Evolutionary conservation across 2,888 invertebrate species (phyloP).

Genomic region (Helobdella robusta): DNA sequence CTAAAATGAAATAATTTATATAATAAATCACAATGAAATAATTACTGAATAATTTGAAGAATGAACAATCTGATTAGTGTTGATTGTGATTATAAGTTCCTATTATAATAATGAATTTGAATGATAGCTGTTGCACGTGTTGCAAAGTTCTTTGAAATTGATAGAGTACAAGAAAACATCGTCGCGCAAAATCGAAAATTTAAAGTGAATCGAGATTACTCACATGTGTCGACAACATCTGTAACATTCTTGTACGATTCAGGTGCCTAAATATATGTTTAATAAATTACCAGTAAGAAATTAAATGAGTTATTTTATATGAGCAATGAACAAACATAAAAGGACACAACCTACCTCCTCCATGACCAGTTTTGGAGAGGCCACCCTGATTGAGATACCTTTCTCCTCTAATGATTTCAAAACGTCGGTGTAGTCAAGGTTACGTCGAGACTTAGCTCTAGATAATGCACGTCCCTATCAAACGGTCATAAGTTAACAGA

Average conservation of each 20-base stretch:
- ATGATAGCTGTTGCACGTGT: not conserved
- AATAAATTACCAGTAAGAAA: not conserved
- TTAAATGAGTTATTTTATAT: not conserved
- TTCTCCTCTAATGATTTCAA: conserved; percentile 67
- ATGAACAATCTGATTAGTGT: not conserved
- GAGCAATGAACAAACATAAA: not conserved
- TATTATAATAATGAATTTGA: conserved; percentile 1
- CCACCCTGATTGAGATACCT: conserved; percentile 90
- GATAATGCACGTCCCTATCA: conserved; percentile 87
- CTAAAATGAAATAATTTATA: not conserved
- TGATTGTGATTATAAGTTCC: too few relatives aligned
- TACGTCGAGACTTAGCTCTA: conserved; percentile 88
- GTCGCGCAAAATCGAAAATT: conserved; percentile 9
- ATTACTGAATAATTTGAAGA: not conserved
- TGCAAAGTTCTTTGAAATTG: not conserved
- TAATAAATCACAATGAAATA: not conserved
- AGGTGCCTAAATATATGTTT: conserved; percentile 59
- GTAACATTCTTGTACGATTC: conserved; percentile 99
- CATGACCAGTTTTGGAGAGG: conserved; percentile 97
- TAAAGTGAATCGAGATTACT: conserved; percentile 34
- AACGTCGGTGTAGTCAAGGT: conserved; percentile 84
- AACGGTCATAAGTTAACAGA: not conserved
- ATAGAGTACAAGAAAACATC: too few relatives aligned
- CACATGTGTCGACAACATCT: conserved; percentile 93
- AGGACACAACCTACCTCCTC: conserved; percentile 61